Evolutionary conservation across 2,888 invertebrate species (phyloP).

Genomic region (Perdita meconis): DNA sequence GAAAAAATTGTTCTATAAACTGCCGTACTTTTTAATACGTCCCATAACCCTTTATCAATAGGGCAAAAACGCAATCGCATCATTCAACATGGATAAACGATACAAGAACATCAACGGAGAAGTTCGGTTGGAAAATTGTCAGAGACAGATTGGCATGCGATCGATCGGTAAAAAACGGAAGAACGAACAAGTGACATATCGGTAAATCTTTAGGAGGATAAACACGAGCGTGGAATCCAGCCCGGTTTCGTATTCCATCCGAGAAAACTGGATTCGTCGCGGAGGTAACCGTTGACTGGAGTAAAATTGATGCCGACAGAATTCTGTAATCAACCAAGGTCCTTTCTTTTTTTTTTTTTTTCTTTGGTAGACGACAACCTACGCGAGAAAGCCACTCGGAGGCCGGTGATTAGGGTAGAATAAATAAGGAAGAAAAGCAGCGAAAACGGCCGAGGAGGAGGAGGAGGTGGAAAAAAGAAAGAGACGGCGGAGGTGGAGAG

Average conservation of each 20-base stretch:
- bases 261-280: background rate
- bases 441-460: too few relatives aligned
- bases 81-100: too few relatives aligned
- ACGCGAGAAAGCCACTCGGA: conserved; percentile 50
- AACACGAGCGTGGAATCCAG: background rate
- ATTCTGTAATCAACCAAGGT: conserved; percentile 48
- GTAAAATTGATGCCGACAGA: conserved; percentile 35
- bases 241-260: background rate
- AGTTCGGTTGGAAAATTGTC: background rate
- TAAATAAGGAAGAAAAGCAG: conserved; percentile 47
- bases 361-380: conserved; percentile 34
- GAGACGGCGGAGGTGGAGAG: conserved; percentile 32
- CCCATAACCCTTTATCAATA: too few relatives aligned
- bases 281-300: conserved; percentile 10
- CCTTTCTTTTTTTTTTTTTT: too few relatives aligned
- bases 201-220: conserved; percentile 19
- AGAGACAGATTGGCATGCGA: background rate
- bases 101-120: too few relatives aligned
- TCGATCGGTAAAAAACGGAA: conserved; percentile 13
- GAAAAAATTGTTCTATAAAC: too few relatives aligned
- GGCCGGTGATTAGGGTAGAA: conserved; percentile 65
- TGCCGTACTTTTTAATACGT: too few relatives aligned
- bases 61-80: too few relatives aligned
- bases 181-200: conserved; percentile 13
- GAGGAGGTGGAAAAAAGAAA: conserved; percentile 23